Conservation (phyloP, 1,140 invertebrate species). For the Berghia stephanieae region DNA sequence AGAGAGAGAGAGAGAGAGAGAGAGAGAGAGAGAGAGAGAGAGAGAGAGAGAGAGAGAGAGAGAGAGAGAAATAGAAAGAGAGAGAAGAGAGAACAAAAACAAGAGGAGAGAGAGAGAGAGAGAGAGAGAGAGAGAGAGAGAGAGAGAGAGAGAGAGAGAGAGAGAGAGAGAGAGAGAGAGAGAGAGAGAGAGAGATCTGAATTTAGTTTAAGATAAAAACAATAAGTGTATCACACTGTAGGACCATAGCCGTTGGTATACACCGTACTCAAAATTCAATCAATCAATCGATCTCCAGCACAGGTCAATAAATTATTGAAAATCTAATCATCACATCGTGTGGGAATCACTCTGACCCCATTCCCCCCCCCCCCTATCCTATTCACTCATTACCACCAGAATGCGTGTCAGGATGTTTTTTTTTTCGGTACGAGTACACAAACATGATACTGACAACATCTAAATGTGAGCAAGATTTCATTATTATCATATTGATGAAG, state of each 20-base stretch:
- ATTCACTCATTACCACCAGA: too few species aligned
- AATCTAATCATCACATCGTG: too few species aligned
- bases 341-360: not conserved
- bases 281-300: too few species aligned
- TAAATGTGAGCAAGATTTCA: too few species aligned
- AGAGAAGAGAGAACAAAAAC: not conserved
- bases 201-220: not conserved
- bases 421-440: too few species aligned
- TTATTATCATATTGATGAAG: too few species aligned
- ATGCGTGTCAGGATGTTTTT: too few species aligned
- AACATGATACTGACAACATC: too few species aligned
- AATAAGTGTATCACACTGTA: not conserved
- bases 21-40: not conserved
- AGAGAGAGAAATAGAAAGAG: conserved; percentile 8
- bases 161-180: conserved; percentile 9
- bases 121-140: not conserved
- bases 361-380: not conserved
- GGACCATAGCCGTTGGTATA: not conserved
- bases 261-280: too few species aligned
- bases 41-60: not conserved
- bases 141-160: not conserved
- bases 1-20: not conserved
- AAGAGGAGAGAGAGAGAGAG: conserved; percentile 3
- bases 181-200: not conserved
- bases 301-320: too few species aligned